Percentiles rank a stretch among this genome's conserved stretches.
phyloP scores from a whole-genome alignment of 2,888 invertebrate species.

The Lithophane ornitopus region DNA sequence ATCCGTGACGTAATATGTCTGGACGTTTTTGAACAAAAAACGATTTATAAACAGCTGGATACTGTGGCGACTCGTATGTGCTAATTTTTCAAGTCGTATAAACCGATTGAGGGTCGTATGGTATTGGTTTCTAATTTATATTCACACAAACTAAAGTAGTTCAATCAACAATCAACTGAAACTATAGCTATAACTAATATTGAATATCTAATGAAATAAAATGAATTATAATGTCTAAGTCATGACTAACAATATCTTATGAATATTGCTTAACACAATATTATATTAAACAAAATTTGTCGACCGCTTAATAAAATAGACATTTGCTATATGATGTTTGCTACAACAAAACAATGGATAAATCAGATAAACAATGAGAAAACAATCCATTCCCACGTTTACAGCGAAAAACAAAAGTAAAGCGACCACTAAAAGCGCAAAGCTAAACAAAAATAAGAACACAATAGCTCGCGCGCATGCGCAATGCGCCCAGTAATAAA shows the following conservation, averaged over 20 bases:
- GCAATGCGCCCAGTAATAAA: slow-evolving; percentile 87
- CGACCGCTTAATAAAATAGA: slow-evolving; percentile 60
- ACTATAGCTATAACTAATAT: background rate
- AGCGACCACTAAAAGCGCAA: slow-evolving; percentile 74
- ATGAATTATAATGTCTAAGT: background rate
- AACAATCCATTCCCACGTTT: slow-evolving; percentile 73
- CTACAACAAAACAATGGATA: slow-evolving; percentile 67
- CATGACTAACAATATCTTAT: slow-evolving; percentile 9
- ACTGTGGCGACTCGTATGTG: slow-evolving; percentile 68
- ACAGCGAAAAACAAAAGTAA: slow-evolving; percentile 69
- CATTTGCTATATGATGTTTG: slow-evolving; percentile 64
- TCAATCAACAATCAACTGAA: background rate
- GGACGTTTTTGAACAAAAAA: slow-evolving; percentile 77
- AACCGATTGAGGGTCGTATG: slow-evolving; percentile 3
- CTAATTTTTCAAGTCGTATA: slow-evolving; percentile 62
- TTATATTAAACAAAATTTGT: slow-evolving; percentile 33
- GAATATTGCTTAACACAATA: slow-evolving; percentile 18
- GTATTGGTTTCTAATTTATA: slow-evolving; percentile 42
- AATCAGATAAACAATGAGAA: slow-evolving; percentile 70
- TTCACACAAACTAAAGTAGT: slow-evolving; percentile 4
- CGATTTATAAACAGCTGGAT: slow-evolving; percentile 72
- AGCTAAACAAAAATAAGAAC: slow-evolving; percentile 79
- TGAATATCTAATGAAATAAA: slow-evolving; percentile 4
- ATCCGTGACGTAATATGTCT: slow-evolving; percentile 83
- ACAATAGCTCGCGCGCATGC: slow-evolving; percentile 75